phyloP scores from a whole-genome alignment of 2,797 vertebrate genomes.

The Pteropus rufus region DNA sequence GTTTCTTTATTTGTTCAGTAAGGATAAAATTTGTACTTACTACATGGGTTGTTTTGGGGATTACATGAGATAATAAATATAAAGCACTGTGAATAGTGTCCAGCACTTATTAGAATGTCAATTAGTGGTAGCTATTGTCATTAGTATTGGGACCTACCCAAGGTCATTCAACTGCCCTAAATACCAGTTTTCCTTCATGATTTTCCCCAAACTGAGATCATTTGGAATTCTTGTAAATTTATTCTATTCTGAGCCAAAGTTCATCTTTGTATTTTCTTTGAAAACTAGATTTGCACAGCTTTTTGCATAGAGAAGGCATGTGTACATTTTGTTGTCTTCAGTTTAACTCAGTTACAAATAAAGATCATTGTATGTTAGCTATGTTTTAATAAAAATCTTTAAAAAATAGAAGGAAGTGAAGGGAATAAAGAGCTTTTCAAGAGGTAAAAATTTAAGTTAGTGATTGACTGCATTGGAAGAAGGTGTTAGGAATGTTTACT shows the following conservation, averaged over 20 bases:
- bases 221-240: background rate
- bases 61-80: background rate
- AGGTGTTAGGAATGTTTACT: too few relatives aligned
- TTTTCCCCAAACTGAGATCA: background rate
- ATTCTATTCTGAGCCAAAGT: background rate
- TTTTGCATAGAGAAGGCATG: background rate
- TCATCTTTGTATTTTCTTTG: background rate
- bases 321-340: background rate
- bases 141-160: background rate
- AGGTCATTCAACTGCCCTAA: background rate
- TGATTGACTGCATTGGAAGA: background rate
- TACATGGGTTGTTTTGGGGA: background rate
- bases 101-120: background rate
- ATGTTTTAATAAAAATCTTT: too few relatives aligned
- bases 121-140: background rate
- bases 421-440: background rate
- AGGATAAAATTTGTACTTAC: background rate
- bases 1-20: background rate
- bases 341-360: background rate
- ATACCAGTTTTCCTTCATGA: background rate
- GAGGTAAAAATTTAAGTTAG: background rate
- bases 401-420: background rate
- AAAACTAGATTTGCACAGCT: background rate
- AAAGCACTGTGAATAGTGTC: background rate
- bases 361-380: background rate